Conservation (phyloP, 2,888 invertebrate genomes). For the Lithophane semibrunnea region DNA sequence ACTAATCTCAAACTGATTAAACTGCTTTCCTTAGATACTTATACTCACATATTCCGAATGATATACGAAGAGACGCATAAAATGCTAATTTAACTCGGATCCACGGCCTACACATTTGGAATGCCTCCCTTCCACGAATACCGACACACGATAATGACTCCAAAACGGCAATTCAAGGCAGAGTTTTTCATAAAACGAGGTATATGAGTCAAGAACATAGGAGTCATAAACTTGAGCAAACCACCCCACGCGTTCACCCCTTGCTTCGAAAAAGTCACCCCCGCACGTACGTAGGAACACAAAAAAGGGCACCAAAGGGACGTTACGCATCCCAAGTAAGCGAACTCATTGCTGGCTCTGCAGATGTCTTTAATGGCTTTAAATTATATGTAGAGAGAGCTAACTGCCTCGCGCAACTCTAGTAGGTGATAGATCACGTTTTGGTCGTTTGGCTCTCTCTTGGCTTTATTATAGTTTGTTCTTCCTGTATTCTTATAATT, state of each 20-base stretch:
- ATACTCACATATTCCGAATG: constrained; percentile 64
- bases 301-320: constrained; percentile 89
- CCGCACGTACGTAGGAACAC: constrained; percentile 88
- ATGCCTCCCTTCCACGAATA: constrained; percentile 74
- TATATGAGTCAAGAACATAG: constrained; percentile 89
- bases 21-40: constrained; percentile 65
- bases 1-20: constrained; percentile 69
- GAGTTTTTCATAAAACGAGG: constrained; percentile 88
- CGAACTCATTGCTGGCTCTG: constrained; percentile 88
- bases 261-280: constrained; percentile 90
- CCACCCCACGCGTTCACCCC: constrained; percentile 88
- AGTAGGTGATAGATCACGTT: constrained; percentile 85
- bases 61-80: constrained; percentile 69
- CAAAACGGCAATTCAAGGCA: constrained; percentile 83
- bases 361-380: constrained; percentile 91
- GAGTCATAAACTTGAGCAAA: constrained; percentile 85
- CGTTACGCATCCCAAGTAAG: constrained; percentile 89
- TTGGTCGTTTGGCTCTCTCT: constrained; percentile 62
- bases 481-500: constrained; percentile 55
- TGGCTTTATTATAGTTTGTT: constrained; percentile 45
- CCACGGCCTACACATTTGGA: constrained; percentile 69
- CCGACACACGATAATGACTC: constrained; percentile 82
- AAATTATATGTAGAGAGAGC: constrained; percentile 90
- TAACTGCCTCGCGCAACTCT: constrained; percentile 82
- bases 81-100: constrained; percentile 75